Base-by-base conservation (phyloP, 2,113 vertebrate genomes). In the Lycaon pictus region DNA sequence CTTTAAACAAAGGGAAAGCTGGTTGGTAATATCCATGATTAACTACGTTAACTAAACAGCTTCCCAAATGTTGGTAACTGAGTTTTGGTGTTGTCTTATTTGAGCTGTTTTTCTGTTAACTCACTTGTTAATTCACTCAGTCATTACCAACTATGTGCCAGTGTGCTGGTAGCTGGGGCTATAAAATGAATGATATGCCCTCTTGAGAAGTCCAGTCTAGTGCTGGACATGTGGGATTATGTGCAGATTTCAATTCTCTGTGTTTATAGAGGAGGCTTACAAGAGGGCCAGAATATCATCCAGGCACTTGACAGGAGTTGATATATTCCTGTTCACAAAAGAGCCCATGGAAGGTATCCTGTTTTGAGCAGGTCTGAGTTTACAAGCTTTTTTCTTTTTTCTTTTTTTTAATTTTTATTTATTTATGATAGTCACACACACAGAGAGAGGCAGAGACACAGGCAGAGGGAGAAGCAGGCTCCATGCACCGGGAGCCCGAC, bases 321-420 rank as follows among this genome's bases (percentile, higher is more conserved):
- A 77, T 43, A 11, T 2, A 82, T 32, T 65, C 22, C 4, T 85
- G 11, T 63, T 93, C 71, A 74, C 8, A 89, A 48, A 71, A 51
- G 62, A 19, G 27, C 43, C 71, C 17, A 19, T 1, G n/a, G 63
- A 6, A 29, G 19, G 27, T 11, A 29, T 88, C 32, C 72, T 5
- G 81, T 85, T 94, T 76, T 84, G 17, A 84, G 63, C 77, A 88
- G 69, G 20, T 84, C 9, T 86, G 43, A 92, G 56, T 80, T 84
- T 65, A 25, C 55, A 80, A 27, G 63, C 58, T 77, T 84, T 79
- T 80, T 79, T 22, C 72, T 37, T 37, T 37, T 37, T 37, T 37
- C 37, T 37, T 37, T 37, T 37, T 37, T 37, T 37, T 3, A 37
- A 37, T 37, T 37, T 37, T 37, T 37, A 37, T 37, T 37, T 37